Evolutionary conservation across 2,113 vertebrate species (phyloP).

Genomic region (Cisticola juncidis): DNA sequence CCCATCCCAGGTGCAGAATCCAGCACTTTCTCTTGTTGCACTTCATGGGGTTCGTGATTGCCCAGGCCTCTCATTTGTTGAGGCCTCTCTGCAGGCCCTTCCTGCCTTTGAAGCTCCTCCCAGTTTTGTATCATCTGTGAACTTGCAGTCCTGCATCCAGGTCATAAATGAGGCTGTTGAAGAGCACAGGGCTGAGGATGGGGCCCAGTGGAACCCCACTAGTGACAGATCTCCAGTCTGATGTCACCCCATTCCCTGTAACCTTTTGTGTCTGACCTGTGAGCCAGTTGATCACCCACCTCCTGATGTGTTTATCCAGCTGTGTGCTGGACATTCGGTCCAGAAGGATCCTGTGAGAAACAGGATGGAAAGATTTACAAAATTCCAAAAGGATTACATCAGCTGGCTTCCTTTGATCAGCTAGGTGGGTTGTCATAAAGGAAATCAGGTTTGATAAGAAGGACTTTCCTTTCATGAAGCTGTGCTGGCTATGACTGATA

Average conservation of each 20-base stretch:
- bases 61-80: not conserved
- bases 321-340: not conserved
- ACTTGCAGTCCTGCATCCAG: not conserved
- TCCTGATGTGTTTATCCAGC: not conserved
- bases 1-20: not conserved
- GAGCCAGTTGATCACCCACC: not conserved
- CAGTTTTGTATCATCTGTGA: not conserved
- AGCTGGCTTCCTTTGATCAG: not conserved
- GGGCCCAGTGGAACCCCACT: not conserved
- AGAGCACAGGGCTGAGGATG: not conserved
- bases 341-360: not conserved
- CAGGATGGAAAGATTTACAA: not conserved
- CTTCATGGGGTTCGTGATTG: not conserved
- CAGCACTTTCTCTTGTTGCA: accelerated
- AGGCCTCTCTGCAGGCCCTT: not conserved
- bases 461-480: not conserved
- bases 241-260: not conserved
- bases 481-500: not conserved
- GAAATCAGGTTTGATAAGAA: not conserved
- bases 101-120: not conserved
- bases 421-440: not conserved
- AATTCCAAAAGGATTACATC: not conserved
- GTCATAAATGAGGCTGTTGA: not conserved
- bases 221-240: not conserved
- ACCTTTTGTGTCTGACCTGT: accelerated